phyloP scores from a whole-genome alignment of 2,797 vertebrate genomes.

The Hippopotamyrus pictus region DNA sequence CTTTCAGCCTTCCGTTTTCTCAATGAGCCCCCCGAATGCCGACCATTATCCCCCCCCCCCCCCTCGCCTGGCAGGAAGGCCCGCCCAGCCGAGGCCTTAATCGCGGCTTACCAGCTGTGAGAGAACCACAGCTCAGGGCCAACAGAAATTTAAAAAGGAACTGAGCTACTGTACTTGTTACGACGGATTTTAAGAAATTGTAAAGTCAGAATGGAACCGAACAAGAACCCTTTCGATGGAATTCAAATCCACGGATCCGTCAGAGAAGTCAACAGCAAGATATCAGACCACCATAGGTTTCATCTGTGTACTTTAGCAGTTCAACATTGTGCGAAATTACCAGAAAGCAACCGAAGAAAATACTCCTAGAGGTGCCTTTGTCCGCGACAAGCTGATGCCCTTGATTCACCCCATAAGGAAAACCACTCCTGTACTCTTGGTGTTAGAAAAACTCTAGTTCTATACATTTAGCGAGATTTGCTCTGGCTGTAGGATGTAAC shows the following conservation, averaged over 20 bases:
- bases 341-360: neutral
- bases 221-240: neutral
- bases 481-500: neutral
- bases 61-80: conserved; percentile 58
- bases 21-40: conserved; percentile 64
- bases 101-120: conserved; percentile 39
- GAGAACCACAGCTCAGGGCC: conserved; percentile 30
- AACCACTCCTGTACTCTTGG: neutral
- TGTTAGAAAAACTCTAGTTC: conserved; percentile 2
- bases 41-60: conserved; percentile 39
- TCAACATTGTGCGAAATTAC: neutral
- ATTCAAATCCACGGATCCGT: neutral
- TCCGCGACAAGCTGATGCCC: neutral
- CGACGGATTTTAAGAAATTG: neutral
- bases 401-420: neutral
- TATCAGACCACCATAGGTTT: neutral
- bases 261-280: neutral
- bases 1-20: conserved; percentile 50
- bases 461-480: neutral
- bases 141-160: neutral
- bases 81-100: conserved; percentile 50
- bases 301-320: neutral
- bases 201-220: neutral
- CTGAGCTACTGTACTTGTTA: neutral
- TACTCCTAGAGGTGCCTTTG: neutral